phyloP scores from a whole-genome alignment of 1,140 invertebrate genomes.

The Drosophila ficusphila region DNA sequence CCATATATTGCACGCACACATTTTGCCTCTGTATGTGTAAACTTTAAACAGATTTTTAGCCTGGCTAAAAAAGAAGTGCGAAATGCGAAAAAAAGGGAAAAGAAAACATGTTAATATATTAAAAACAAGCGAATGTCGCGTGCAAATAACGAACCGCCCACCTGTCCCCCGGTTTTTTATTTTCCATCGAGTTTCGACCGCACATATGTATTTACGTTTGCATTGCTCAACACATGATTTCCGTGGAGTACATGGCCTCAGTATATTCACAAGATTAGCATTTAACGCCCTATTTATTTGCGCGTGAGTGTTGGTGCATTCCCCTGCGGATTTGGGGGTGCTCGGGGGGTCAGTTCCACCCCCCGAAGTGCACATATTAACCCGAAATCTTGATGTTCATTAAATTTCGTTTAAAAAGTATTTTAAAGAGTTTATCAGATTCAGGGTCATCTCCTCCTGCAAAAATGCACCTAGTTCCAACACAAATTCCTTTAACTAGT shows the following conservation, averaged over 20 bases:
- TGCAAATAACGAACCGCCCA: slow-evolving; percentile 2
- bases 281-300: slow-evolving; percentile 18
- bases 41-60: slow-evolving; percentile 34
- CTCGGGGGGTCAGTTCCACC: neutral
- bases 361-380: too few species aligned
- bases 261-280: slow-evolving; percentile 5
- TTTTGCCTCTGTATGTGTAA: slow-evolving; percentile 11
- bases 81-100: too few species aligned
- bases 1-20: slow-evolving; percentile 6
- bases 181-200: slow-evolving; percentile 8
- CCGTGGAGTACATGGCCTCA: neutral
- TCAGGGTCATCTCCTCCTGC: too few species aligned
- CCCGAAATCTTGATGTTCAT: too few species aligned
- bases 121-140: slow-evolving; percentile 10
- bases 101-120: slow-evolving; percentile 25
- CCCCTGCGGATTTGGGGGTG: neutral
- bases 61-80: slow-evolving; percentile 20
- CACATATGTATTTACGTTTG: slow-evolving; percentile 9
- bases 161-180: slow-evolving; percentile 5
- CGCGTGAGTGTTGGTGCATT: neutral
- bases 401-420: too few species aligned
- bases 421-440: too few species aligned
- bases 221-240: slow-evolving; percentile 40
- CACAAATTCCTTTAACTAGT: too few species aligned
- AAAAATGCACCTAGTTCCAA: too few species aligned